Evolutionary conservation across 2,113 vertebrate species (phyloP), one percentile per base, ranked within the genome.

Genomic region (Anoura caudifer): DNA sequence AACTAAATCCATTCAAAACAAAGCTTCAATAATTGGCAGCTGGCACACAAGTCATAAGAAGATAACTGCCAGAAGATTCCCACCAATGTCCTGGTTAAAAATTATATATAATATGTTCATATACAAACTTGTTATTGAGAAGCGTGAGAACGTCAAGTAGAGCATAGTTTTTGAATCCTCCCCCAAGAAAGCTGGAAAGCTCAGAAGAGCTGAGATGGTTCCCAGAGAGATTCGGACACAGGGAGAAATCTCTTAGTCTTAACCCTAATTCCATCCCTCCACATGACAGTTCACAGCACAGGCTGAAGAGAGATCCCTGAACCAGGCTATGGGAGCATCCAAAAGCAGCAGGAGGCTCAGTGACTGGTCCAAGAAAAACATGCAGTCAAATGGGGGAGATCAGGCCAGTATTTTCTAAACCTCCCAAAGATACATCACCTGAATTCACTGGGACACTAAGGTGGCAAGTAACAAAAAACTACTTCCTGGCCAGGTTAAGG

Each of bases 1-100:
- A 96, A 97, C 87, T 65, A 84, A 96, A 95, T 96, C 93, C 88
- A 95, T 63, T 93, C 95, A 94, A 97, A 98, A 96, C 89, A 96
- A 96, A 81, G 52, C 56, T 97, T 94, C 59, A 56, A 69, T 94
- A 96, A 96, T 90, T 97, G 79, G 91, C 81, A 95, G 88, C 93
- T 96, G 94, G 89, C 73, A 94, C 73, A 86, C 38, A 88, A 89
- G 75, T 67, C 88, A 73, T 81, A 72, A 81, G 52, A 59, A 95
- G 82, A 83, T 61, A 90, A 54, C 79, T 91, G 83, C 31, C 2
- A 3, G 87, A 70, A 94, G 88, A 91, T 93, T 97, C 95, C 89
- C 86, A 96, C 95, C 82, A 96, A 84, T 2, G 47, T 93, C 56
- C 69, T 91, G 36, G 82, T 93, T 97, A 94, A 95, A 94, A 97